Conservation (phyloP, 2,113 vertebrate species). For the Pseudopipra pipra region DNA sequence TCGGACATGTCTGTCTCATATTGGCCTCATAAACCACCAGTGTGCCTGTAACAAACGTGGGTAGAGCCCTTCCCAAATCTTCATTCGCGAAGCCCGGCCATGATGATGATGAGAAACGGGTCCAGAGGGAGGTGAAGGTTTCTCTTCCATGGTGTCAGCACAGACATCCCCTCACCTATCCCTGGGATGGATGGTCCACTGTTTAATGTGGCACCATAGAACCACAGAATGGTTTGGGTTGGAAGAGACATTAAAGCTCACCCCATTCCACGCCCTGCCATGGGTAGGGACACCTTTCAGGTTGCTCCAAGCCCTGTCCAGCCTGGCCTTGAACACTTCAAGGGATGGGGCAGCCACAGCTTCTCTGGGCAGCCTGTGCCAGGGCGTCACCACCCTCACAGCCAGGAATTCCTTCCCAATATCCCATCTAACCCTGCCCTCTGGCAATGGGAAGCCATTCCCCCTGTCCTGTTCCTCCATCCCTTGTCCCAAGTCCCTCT, state of each 20-base stretch:
- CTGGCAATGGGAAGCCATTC: not conserved
- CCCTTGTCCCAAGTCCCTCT: not conserved
- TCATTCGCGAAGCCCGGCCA: no score
- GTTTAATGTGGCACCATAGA: not conserved
- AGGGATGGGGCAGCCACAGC: not conserved
- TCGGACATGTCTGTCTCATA: no score
- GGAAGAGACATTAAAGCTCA: not conserved
- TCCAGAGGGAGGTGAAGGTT: not conserved
- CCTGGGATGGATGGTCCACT: not conserved
- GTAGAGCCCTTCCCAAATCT: no score
- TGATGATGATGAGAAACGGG: not conserved
- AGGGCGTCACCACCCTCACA: not conserved
- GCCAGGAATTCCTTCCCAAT: fast-evolving
- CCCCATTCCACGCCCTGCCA: fast-evolving
- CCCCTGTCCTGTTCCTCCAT: not conserved
- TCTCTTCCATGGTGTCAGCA: not conserved
- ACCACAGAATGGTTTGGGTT: not conserved
- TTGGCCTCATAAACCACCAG: no score
- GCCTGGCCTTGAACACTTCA: fast-evolving
- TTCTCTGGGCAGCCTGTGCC: not conserved
- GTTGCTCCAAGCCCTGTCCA: fast-evolving
- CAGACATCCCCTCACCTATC: not conserved
- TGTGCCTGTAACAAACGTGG: no score
- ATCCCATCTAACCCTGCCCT: not conserved
- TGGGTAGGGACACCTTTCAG: not conserved